Evolutionary conservation across 2,113 vertebrate genomes (phyloP), one percentile per base, ranked within the genome.

Genomic region (Elanus axillaris): DNA sequence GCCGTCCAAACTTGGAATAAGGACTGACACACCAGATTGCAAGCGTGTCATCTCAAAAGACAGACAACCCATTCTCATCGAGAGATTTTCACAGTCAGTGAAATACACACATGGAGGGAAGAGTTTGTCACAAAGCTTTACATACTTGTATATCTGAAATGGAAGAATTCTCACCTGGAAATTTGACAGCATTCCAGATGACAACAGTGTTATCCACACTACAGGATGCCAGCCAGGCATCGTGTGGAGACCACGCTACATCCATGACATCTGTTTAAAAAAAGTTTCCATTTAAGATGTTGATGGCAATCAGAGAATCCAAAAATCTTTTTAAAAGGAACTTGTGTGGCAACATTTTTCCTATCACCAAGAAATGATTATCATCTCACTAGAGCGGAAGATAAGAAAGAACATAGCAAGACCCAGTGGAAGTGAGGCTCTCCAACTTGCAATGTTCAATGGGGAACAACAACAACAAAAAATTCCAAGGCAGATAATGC

Each of bases 121-220:
- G 9, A 73, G 21, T 31, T 50, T 42, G 40, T 18, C n/a, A 55
- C 31, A 69, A 59, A 40, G 19, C 42, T 77, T 45, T 59, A 45
- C 12, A 13, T 2, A 13, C 4, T 19, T 26, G 27, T 34, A 73
- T 19, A 67, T 8, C 14, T 59, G 45, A 71, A 74, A 53, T 1
- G 3, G 11, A 34, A 62, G 45, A 79, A 17, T 14, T 53, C 98
- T 63, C 94, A 99, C 99, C 99, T 98, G 99, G 99, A 90, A 99
- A 99, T 93, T 99, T 99, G 40, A 99, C 98, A 18, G 99, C 99
- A 19, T 99, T 99, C 99, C 99, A 99, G 97, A 99, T 99, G 93
- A 99, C 99, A 12, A 99, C 99, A 59, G 99, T 99, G 97, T 99
- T 99, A 97, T 99, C 99, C 62, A 99, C 99, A 75, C 99, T 99